Base-by-base conservation (phyloP, 2,113 vertebrate genomes). In the Parus major region DNA sequence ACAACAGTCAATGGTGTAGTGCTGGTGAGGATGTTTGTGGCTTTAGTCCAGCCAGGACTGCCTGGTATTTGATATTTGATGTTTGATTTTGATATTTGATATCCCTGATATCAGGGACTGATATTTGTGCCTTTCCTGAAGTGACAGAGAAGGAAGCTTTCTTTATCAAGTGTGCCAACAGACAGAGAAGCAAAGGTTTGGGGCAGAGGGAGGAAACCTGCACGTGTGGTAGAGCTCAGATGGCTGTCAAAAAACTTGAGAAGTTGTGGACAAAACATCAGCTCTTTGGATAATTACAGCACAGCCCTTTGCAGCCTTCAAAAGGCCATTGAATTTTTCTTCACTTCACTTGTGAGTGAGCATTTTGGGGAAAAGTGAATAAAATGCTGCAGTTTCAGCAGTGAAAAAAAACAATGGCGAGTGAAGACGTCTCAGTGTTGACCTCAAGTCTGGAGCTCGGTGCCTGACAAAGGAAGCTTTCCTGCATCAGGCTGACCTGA, bases 391-490 rank as follows among this genome's bases (percentile, higher is more conserved):
- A 24, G 10, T 81, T 88, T 47, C 2, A 16, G 60, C 39, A 85
- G 21, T 15, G 31, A 72, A 88, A 69, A 76, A 82, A 22, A 1
- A 28, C 71, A 42, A 17, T 1, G 5, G 7, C 2, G 6, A 81
- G 11, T 60, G n/a, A 76, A 53, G 22, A 39, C 0, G 0, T 35
- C 19, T 39, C 3, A 1, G 21, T 52, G 31, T 49, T 71, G 24
- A 50, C 33, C 41, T 65, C 0, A 1, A 72, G 42, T 24, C 44
- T 53, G 61, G n/a, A 7, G 5, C 28, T 64, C 0, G 0, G 27
- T 72, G 28, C 16, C 59, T 60, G 61, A 15, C 13, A 39, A 53
- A 35, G 61, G 46, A 79, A 76, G 53, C 4, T 55, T 85, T 33
- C 16, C 1, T 1, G 21, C 60, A 61, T 53, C 11, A n/a, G 41